A percentile compares a stretch with the other conserved stretches of the same genome.
These are phyloP conservation scores for Clarias platycephalus DNA, from an alignment of 2,797 vertebrate genomes.

Conservation along the genomic window DNA sequence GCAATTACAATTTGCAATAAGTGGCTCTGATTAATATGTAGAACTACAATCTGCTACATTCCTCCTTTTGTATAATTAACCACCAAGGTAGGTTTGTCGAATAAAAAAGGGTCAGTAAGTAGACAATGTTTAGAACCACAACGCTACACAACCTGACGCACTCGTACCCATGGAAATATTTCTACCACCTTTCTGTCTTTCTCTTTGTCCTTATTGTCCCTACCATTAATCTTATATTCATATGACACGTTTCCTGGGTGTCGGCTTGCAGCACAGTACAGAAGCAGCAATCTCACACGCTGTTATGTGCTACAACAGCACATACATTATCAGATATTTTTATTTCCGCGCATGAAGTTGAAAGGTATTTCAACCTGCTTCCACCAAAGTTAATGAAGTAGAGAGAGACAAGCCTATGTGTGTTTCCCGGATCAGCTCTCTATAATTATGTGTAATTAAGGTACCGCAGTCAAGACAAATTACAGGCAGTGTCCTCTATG, in stretches of 20 bases:
- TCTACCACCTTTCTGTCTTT: not conserved
- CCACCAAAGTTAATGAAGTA: conserved; percentile 36
- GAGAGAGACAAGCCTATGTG: not conserved
- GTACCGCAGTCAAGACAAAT: conserved; percentile 42
- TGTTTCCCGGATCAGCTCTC: conserved; percentile 8
- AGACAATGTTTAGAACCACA: not conserved
- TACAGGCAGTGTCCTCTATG: conserved; percentile 24
- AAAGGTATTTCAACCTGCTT: conserved; percentile 21
- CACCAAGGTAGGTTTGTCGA: not conserved
- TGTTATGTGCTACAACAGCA: not conserved
- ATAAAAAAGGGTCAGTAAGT: not conserved
- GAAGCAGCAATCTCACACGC: not conserved
- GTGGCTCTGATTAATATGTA: not conserved
- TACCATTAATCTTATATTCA: not conserved
- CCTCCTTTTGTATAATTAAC: not conserved
- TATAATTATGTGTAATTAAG: conserved; percentile 57
- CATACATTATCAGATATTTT: not conserved
- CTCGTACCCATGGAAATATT: not conserved
- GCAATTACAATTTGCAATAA: not conserved
- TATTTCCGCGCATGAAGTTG: not conserved
- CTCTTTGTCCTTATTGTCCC: not conserved
- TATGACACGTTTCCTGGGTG: not conserved
- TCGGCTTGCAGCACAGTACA: not conserved
- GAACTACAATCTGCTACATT: not conserved
- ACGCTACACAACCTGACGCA: not conserved